Base-by-base conservation (phyloP, 2,888 invertebrate species). In the Neelides folsomi region DNA sequence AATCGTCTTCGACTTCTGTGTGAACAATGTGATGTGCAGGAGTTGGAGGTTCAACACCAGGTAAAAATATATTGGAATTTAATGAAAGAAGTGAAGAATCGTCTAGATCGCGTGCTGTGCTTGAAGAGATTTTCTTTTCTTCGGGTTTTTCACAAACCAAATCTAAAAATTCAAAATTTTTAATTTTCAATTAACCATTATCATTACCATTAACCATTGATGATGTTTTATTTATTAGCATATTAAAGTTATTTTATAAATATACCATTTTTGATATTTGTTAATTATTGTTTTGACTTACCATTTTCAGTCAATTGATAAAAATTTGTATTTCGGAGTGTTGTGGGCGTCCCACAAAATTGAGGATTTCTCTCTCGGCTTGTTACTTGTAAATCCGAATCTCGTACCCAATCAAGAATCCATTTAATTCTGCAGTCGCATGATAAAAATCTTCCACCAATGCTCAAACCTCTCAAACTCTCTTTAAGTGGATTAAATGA, bases 281-380 rank as follows among this genome's bases (percentile, higher is more conserved):
- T n/a, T n/a, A n/a, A n/a, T n/a, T n/a, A n/a, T n/a, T n/a, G n/a
- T n/a, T n/a, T n/a, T n/a, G n/a, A n/a, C n/a, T 65, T 68, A 76
- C 76, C 90, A 65, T 81, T 82, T 1, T 84, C 80, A 69, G 83
- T 81, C 63, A 92, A 85, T 66, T 84, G 86, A 68, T 89, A 88
- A 71, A 92, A 89, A 37, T 83, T 86, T 44, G 83, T 77, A 57
- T 86, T 84, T 52, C 85, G 78, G 66, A 90, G 82, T 58, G 80
- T 76, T 1, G 79, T 75, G 1, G 92, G 92, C 62, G 80, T 81
- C 12, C 89, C 90, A 67, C 90, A 92, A 71, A 90, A 92, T 70
- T 92, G 90, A 7, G 90, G 90, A 70, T 86, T 88, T 65, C 88
- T 76, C 71, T 92, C 92, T 41, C 90, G 77, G 58, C 89, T 89